Evolutionary conservation across 2,888 invertebrate species (phyloP).

Genomic region (Eledona agricola): DNA sequence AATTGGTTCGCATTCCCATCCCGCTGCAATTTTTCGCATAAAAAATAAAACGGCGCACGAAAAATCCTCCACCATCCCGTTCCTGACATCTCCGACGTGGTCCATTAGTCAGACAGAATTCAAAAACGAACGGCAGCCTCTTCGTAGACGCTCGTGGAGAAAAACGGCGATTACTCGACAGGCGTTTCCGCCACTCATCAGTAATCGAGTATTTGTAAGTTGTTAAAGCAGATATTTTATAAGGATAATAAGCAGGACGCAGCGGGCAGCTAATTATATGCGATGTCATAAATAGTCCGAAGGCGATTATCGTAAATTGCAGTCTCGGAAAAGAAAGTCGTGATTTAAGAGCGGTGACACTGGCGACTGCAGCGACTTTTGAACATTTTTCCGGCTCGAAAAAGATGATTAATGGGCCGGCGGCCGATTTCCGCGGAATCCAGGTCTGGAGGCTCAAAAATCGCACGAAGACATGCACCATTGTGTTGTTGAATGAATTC

Average conservation of each 20-base stretch:
- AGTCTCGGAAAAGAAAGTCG: slow-evolving; percentile 25
- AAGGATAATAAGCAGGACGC: slow-evolving; percentile 27
- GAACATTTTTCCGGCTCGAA: slow-evolving; percentile 8
- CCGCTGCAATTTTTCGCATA: too few relatives aligned
- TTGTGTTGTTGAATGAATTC: slow-evolving; percentile 2
- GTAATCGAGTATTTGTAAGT: slow-evolving; percentile 12
- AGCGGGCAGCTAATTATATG: slow-evolving; percentile 36
- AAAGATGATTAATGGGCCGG: slow-evolving; percentile 14
- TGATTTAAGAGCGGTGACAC: slow-evolving; percentile 23
- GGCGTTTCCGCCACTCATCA: slow-evolving; percentile 20
- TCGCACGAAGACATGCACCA: too few relatives aligned
- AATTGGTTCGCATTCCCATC: slow-evolving; percentile 4
- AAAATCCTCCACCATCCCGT: too few relatives aligned
- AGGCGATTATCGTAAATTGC: slow-evolving; percentile 42
- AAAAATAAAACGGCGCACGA: not conserved
- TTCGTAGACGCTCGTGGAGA: too few relatives aligned
- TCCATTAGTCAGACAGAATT: too few relatives aligned
- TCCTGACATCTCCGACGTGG: too few relatives aligned
- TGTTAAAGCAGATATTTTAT: slow-evolving; percentile 28
- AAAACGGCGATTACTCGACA: too few relatives aligned
- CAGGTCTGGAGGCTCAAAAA: slow-evolving; percentile 15
- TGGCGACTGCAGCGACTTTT: slow-evolving; percentile 4
- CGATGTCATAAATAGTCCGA: slow-evolving; percentile 32
- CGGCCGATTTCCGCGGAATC: slow-evolving; percentile 1
- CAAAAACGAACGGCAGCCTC: too few relatives aligned